phyloP scores from a whole-genome alignment of 2,888 invertebrate species.

The Dasypolia templi region DNA sequence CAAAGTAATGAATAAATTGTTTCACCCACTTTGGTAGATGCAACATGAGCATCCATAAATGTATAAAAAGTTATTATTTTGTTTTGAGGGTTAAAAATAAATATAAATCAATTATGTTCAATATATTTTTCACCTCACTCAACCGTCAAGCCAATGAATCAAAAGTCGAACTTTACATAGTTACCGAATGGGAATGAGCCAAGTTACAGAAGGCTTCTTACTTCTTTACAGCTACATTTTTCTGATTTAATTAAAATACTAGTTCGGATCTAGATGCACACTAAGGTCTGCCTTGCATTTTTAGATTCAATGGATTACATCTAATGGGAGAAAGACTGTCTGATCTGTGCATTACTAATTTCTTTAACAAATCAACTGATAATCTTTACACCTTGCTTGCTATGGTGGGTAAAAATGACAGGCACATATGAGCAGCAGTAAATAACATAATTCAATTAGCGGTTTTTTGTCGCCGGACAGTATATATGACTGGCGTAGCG shows the following conservation, averaged over 20 bases:
- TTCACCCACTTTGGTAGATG: not conserved
- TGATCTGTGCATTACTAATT: no score
- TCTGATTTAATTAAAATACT: not conserved
- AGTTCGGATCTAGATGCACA: not conserved
- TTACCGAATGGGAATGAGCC: no score
- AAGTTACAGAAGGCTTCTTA: not conserved
- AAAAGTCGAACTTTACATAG: not conserved
- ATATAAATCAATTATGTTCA: not conserved
- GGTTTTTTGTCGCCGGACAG: no score
- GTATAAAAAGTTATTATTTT: no score
- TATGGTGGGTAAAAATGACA: no score
- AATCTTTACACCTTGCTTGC: no score
- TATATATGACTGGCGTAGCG: no score
- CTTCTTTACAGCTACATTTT: not conserved
- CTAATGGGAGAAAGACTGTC: no score
- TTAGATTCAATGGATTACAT: constrained; percentile 17
- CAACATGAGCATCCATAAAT: not conserved
- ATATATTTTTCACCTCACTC: not conserved
- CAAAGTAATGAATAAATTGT: not conserved
- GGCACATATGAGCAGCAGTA: no score
- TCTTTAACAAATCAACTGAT: no score
- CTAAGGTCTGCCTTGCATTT: not conserved
- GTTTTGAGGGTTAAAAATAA: not conserved
- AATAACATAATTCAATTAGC: no score
- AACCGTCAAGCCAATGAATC: not conserved